phyloP scores from a whole-genome alignment of 1,140 invertebrate species.

The Radopholus similis region DNA sequence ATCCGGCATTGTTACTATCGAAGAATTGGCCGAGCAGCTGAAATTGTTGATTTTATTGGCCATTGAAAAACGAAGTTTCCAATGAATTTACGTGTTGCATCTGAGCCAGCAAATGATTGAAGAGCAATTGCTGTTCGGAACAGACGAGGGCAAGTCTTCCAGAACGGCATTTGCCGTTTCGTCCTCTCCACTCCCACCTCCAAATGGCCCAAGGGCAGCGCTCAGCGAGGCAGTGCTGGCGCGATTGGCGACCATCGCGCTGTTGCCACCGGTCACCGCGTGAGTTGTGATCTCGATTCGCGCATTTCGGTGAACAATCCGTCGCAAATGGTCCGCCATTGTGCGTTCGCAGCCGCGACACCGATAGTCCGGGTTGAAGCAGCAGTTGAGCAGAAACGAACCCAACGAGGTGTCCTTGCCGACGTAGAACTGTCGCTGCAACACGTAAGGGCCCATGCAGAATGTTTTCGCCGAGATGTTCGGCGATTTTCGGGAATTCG shows the following conservation, averaged over 20 bases:
- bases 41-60: slow-evolving; percentile 26
- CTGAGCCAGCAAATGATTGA: slow-evolving; percentile 46
- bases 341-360: slow-evolving; percentile 79
- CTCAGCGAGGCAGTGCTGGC: slow-evolving; percentile 3
- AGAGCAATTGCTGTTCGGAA: slow-evolving; percentile 23
- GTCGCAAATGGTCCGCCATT: slow-evolving; percentile 80
- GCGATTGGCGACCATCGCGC: not conserved
- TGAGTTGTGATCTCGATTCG: slow-evolving; percentile 71
- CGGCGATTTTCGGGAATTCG: slow-evolving; percentile 71
- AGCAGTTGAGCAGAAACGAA: slow-evolving; percentile 70
- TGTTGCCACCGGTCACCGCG: not conserved
- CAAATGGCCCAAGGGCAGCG: not conserved
- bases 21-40: slow-evolving; percentile 43
- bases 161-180: slow-evolving; percentile 4
- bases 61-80: not conserved
- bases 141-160: slow-evolving; percentile 27
- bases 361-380: slow-evolving; percentile 67
- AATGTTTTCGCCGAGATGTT: slow-evolving; percentile 43
- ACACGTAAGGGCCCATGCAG: slow-evolving; percentile 65
- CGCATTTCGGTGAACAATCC: slow-evolving; percentile 74
- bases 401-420: slow-evolving; percentile 96
- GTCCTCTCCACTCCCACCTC: not conserved
- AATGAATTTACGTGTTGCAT: slow-evolving; percentile 41
- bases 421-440: slow-evolving; percentile 60
- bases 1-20: slow-evolving; percentile 22